Conservation (phyloP, 2,797 vertebrate genomes). For the Siniperca undulata region DNA sequence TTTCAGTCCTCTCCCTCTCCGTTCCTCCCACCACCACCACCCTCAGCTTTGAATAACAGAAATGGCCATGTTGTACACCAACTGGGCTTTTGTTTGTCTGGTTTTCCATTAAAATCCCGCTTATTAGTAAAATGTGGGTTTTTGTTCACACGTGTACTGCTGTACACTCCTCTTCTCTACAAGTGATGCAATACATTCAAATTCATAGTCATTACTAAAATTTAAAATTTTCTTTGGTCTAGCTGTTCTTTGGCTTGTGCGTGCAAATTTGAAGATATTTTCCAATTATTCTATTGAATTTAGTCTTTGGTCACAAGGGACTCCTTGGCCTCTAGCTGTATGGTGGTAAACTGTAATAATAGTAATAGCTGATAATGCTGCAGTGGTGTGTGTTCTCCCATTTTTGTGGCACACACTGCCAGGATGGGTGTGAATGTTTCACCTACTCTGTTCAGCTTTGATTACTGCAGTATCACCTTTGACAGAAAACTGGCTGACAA, state of each 20-base stretch:
- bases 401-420: not conserved
- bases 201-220: not conserved
- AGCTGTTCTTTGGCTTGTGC: not conserved
- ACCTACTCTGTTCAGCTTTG: not conserved
- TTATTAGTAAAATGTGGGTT: not conserved
- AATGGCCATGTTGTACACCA: slow-evolving; percentile 8
- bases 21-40: not conserved
- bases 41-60: not conserved
- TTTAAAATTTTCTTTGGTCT: not conserved
- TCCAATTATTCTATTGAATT: not conserved
- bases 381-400: not conserved
- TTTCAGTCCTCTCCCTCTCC: not conserved
- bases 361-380: not conserved
- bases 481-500: not conserved
- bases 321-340: not conserved
- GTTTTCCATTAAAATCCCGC: slow-evolving; percentile 4
- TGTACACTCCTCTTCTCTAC: not conserved
- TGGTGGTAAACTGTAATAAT: not conserved
- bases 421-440: not conserved
- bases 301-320: not conserved
- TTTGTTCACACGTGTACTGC: not conserved
- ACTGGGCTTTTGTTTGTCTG: slow-evolving; percentile 7
- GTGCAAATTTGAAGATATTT: not conserved
- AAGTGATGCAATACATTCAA: not conserved
- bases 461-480: not conserved